These are phyloP conservation scores for Drosophila villosipedis DNA, from an alignment of 2,888 invertebrate species.

Conservation along the genomic window DNA sequence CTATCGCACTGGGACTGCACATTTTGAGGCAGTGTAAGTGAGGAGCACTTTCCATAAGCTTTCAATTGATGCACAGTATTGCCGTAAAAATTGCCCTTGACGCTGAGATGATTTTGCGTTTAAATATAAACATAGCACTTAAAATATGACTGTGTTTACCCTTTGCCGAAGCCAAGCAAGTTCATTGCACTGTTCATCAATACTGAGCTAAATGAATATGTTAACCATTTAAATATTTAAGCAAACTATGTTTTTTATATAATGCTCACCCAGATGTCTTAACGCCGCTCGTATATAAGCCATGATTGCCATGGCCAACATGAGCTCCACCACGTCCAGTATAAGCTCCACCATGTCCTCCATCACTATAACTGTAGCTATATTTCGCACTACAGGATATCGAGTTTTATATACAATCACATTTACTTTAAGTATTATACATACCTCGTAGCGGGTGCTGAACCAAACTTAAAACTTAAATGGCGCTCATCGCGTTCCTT, in stretches of 20 bases:
- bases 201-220: constrained; percentile 11
- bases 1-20: constrained; percentile 71
- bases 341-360: constrained; percentile 5
- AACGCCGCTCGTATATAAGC: constrained; percentile 32
- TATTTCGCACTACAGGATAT: constrained; percentile 40
- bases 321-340: constrained; percentile 13
- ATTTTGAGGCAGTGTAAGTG: constrained; percentile 71
- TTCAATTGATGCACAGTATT: constrained; percentile 64
- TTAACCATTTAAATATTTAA: background rate
- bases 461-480: constrained; percentile 44
- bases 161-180: constrained; percentile 60
- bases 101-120: constrained; percentile 19
- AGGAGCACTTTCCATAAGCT: constrained; percentile 66
- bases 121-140: background rate
- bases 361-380: constrained; percentile 36
- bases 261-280: constrained; percentile 66
- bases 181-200: constrained; percentile 50
- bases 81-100: constrained; percentile 67
- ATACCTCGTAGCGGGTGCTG: constrained; percentile 60
- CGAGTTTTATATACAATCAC: constrained; percentile 18
- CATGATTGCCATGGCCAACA: constrained; percentile 18
- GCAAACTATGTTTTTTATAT: background rate
- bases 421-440: constrained; percentile 26
- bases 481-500: constrained; percentile 76
- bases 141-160: constrained; percentile 41